Conservation (phyloP, 2,888 invertebrate species). For the Sclerodermus sp. region DNA sequence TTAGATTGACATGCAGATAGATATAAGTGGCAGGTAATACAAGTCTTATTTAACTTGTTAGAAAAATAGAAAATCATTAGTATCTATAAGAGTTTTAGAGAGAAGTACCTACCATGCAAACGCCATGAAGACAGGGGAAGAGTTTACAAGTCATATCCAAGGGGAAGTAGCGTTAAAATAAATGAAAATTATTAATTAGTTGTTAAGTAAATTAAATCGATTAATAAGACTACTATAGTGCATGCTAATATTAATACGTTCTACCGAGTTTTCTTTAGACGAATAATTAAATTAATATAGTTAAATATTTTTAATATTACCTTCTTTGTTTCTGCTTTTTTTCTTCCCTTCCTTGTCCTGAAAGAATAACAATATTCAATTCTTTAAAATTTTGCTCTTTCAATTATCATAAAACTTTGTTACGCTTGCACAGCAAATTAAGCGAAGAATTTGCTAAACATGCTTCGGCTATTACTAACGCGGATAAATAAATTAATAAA, state of each 20-base stretch:
- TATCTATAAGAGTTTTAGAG: slow-evolving; percentile 3
- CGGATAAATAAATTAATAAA: no score
- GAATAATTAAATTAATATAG: slow-evolving; percentile 1
- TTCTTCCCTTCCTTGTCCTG: slow-evolving; percentile 86
- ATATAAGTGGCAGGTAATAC: slow-evolving; percentile 2
- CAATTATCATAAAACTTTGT: slow-evolving; percentile 1
- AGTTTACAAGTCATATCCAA: slow-evolving; percentile 24
- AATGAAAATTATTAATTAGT: slow-evolving; percentile 27
- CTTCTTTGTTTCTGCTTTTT: slow-evolving; percentile 88
- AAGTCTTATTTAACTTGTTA: not conserved
- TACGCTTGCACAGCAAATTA: not conserved
- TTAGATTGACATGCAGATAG: slow-evolving; percentile 2
- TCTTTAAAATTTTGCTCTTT: not conserved
- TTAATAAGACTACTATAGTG: no score
- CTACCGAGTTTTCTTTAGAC: no score
- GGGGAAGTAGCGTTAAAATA: slow-evolving; percentile 36
- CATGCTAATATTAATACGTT: no score
- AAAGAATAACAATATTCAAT: slow-evolving; percentile 52
- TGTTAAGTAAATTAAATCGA: not conserved
- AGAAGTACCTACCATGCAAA: slow-evolving; percentile 31
- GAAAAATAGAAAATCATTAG: not conserved
- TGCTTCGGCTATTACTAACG: no score
- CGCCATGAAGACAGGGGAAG: slow-evolving; percentile 8
- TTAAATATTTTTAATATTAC: slow-evolving; percentile 62
- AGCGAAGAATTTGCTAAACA: no score